A percentile compares a stretch with the other conserved stretches of the same genome.
Evolutionary conservation across 2,888 invertebrate genomes (phyloP).

Genomic region (Drosophila greeni): DNA sequence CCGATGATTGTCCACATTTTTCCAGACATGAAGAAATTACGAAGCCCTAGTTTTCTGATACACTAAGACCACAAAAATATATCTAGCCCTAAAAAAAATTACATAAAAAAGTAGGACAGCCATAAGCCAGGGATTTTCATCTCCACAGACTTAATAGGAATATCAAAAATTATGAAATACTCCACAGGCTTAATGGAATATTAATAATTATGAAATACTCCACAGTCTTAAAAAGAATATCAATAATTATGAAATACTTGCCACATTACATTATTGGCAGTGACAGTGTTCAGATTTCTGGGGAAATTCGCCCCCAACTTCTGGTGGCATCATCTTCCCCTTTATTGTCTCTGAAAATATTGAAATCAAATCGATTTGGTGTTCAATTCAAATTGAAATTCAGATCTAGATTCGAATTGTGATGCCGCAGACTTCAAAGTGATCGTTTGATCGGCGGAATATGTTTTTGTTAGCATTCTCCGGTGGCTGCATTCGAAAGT

Average conservation of each 20-base stretch:
- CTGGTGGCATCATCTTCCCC: background rate
- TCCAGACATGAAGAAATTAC: background rate
- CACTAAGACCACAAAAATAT: no score
- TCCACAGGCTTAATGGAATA: background rate
- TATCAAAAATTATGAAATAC: conserved; percentile 20
- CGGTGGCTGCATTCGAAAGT: conserved; percentile 40
- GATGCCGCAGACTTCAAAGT: conserved; percentile 34
- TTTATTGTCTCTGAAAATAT: conserved; percentile 38
- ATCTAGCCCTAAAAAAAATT: background rate
- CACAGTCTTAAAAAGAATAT: no score
- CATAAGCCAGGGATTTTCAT: conserved; percentile 23
- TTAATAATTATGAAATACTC: conserved; percentile 17
- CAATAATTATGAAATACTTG: conserved; percentile 17
- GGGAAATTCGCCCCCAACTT: background rate
- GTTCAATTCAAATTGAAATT: background rate
- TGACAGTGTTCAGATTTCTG: background rate
- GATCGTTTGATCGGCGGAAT: conserved; percentile 41
- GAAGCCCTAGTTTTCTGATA: background rate
- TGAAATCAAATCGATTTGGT: conserved; percentile 19
- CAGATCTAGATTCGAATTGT: background rate
- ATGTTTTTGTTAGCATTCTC: conserved; percentile 37
- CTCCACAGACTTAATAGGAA: background rate
- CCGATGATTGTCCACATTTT: background rate
- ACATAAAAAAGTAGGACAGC: background rate
- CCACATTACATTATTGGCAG: background rate